These are phyloP conservation scores for Rhinichthys klamathensis DNA, from an alignment of 2,113 vertebrate species.

Conservation along the genomic window DNA sequence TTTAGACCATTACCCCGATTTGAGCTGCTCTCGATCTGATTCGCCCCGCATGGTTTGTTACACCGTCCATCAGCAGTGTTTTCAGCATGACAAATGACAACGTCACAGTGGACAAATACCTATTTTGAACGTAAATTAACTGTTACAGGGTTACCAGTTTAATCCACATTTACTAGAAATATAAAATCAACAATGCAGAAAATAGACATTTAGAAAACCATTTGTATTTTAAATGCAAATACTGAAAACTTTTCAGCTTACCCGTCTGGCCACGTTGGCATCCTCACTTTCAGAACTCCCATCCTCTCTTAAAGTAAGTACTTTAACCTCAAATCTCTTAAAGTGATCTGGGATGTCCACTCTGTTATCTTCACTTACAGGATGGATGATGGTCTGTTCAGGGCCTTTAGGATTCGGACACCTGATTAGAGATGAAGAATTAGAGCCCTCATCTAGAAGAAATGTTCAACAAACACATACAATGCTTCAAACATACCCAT, in stretches of 20 bases:
- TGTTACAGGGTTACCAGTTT: not conserved
- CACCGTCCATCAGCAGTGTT: not conserved
- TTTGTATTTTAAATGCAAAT: not conserved
- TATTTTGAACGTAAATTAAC: not conserved
- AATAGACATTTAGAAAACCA: no score
- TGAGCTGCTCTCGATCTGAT: not conserved
- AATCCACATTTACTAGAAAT: not conserved
- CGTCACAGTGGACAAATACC: conserved; percentile 34
- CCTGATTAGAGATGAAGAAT: not conserved
- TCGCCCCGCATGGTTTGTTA: not conserved
- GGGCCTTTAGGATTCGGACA: conserved; percentile 21
- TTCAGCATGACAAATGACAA: not conserved
- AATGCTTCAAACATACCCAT: conserved; percentile 62
- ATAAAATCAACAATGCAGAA: not conserved
- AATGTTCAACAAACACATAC: not conserved
- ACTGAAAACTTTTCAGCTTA: not conserved
- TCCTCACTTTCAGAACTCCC: not conserved
- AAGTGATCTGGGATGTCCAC: conserved; percentile 19
- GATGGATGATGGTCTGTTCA: not conserved
- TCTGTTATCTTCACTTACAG: not conserved
- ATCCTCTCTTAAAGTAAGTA: not conserved
- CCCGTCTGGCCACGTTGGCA: not conserved
- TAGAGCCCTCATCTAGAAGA: not conserved
- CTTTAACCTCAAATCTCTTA: conserved; percentile 36
- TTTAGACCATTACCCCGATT: conserved; percentile 6